Conservation (phyloP, 2,113 vertebrate species). For the Orcinus orca region DNA sequence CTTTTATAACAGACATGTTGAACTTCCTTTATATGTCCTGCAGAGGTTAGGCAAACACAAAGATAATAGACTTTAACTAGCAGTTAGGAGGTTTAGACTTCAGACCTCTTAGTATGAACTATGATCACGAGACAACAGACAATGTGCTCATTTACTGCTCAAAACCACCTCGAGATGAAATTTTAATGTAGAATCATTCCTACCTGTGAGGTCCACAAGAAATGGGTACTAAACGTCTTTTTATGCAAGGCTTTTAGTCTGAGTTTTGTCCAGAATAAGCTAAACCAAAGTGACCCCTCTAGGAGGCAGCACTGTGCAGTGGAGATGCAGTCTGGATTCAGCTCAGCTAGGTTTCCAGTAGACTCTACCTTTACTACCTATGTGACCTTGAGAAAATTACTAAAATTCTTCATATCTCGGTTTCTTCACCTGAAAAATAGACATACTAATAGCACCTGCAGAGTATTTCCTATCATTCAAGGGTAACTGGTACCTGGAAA, state of each 20-base stretch:
- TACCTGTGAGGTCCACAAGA: constrained; percentile 47
- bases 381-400: constrained; percentile 35
- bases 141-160: constrained; percentile 15
- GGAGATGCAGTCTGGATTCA: not conserved
- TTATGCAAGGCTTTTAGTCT: not conserved
- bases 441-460: not conserved
- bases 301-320: constrained; percentile 52
- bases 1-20: constrained; percentile 45
- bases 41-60: constrained; percentile 51
- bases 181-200: constrained; percentile 9
- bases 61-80: constrained; percentile 52
- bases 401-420: not conserved
- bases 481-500: not conserved
- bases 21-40: constrained; percentile 42
- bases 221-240: not conserved
- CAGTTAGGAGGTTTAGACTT: constrained; percentile 44
- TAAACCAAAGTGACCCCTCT: not conserved
- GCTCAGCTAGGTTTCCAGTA: no score
- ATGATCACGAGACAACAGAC: constrained; percentile 37
- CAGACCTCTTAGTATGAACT: constrained; percentile 42
- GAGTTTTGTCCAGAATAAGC: not conserved
- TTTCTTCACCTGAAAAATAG: not conserved
- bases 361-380: not conserved
- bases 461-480: not conserved
- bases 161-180: not conserved